phyloP scores from a whole-genome alignment of 2,797 vertebrate genomes.

The Acipenser ruthenus region DNA sequence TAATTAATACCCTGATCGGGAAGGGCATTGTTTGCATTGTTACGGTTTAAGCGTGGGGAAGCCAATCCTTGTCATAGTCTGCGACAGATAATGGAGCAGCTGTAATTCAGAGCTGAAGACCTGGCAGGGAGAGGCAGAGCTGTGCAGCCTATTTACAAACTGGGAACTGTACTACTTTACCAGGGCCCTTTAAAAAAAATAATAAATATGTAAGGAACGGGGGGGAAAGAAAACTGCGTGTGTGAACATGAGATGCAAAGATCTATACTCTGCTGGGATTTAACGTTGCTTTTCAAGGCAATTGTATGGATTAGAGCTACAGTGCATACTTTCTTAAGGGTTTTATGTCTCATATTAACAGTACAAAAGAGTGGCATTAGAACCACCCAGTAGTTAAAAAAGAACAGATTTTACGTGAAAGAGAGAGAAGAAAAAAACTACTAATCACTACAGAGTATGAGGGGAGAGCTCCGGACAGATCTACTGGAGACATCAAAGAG shows the following conservation, averaged over 20 bases:
- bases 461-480: conserved; percentile 15
- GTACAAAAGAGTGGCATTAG: not conserved
- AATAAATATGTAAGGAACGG: too few relatives aligned
- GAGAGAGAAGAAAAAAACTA: conserved; percentile 12
- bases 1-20: conserved; percentile 49
- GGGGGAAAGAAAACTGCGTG: too few relatives aligned
- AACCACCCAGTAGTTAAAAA: too few relatives aligned
- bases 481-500: conserved; percentile 24
- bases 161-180: conserved; percentile 12
- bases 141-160: conserved; percentile 20
- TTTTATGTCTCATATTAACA: not conserved
- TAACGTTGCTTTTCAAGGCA: too few relatives aligned
- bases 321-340: not conserved
- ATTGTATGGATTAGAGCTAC: conserved; percentile 7
- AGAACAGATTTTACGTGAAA: not conserved
- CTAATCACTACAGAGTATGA: conserved; percentile 6
- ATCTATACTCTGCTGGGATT: too few relatives aligned
- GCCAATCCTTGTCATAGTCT: conserved; percentile 49
- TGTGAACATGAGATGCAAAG: too few relatives aligned
- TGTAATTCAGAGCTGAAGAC: conserved; percentile 49
- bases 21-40: conserved; percentile 53
- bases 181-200: too few relatives aligned
- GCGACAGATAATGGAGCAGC: conserved; percentile 65
- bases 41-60: conserved; percentile 36
- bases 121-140: conserved; percentile 30